phyloP scores from a whole-genome alignment of 2,113 vertebrate genomes.

The Dasyurus viverrinus region DNA sequence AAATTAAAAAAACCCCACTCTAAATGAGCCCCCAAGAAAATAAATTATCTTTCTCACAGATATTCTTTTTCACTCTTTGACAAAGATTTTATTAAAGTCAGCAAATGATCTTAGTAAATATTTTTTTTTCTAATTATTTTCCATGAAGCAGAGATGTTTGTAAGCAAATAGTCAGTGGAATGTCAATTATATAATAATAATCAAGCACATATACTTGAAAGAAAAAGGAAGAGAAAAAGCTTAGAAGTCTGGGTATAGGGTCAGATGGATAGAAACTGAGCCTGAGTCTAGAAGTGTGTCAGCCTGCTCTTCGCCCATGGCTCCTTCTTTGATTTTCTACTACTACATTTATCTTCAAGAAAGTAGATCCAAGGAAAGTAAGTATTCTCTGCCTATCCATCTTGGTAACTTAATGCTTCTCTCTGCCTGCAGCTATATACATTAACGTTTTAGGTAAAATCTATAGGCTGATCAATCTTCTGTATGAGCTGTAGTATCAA shows the following conservation, averaged over 20 bases:
- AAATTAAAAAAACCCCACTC: neutral
- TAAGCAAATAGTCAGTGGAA: neutral
- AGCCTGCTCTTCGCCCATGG: conserved; percentile 44
- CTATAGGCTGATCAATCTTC: conserved; percentile 77
- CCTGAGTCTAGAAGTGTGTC: conserved; percentile 36
- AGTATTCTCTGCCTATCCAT: conserved; percentile 67
- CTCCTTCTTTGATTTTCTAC: conserved; percentile 51
- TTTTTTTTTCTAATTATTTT: neutral
- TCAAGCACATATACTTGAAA: neutral
- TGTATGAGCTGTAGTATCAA: conserved; percentile 66
- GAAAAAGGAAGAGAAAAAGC: neutral
- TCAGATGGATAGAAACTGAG: conserved; percentile 38
- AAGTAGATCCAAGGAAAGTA: conserved; percentile 68
- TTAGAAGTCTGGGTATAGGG: neutral
- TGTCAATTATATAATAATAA: neutral
- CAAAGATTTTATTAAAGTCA: neutral
- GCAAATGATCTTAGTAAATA: neutral
- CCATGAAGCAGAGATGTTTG: neutral
- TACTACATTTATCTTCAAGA: conserved; percentile 69
- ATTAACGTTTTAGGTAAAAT: conserved; percentile 76
- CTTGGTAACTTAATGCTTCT: conserved; percentile 76
- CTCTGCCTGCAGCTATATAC: conserved; percentile 63
- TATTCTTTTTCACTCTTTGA: neutral
- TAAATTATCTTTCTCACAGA: neutral
- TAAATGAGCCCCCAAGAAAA: neutral